These are phyloP conservation scores for Florisuga fusca DNA, from an alignment of 2,797 vertebrate species.

Conservation along the genomic window DNA sequence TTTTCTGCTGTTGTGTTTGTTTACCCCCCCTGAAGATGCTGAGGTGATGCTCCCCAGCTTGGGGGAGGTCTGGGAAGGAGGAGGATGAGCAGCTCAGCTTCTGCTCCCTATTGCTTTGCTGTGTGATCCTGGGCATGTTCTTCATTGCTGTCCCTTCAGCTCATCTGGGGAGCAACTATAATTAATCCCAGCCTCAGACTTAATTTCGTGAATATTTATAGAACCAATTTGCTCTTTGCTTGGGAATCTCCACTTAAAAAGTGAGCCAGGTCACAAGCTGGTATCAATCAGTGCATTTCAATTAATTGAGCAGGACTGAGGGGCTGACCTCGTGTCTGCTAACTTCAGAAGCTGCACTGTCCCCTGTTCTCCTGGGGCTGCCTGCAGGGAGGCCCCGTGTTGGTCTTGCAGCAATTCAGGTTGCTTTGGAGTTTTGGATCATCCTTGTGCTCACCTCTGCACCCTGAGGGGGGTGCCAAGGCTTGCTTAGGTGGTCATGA, in stretches of 20 bases:
- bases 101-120: background rate
- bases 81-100: background rate
- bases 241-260: conserved; percentile 24
- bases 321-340: background rate
- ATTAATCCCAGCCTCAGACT: conserved; percentile 18
- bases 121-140: background rate
- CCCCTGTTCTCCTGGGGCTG: background rate
- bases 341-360: background rate
- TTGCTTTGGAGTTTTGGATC: background rate
- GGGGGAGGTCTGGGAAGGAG: background rate
- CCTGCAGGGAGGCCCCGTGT: background rate
- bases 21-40: background rate
- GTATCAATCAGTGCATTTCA: background rate
- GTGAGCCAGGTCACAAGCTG: background rate
- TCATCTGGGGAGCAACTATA: background rate
- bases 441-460: background rate
- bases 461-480: rapidly evolving
- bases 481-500: rapidly evolving
- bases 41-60: background rate
- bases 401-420: background rate
- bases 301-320: background rate
- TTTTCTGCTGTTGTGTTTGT: background rate
- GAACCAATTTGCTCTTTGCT: conserved; percentile 3
- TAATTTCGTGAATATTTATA: conserved; percentile 50
- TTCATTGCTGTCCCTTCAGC: background rate